phyloP scores from a whole-genome alignment of 1,140 invertebrate genomes.

The Zaprionus lachaisei region DNA sequence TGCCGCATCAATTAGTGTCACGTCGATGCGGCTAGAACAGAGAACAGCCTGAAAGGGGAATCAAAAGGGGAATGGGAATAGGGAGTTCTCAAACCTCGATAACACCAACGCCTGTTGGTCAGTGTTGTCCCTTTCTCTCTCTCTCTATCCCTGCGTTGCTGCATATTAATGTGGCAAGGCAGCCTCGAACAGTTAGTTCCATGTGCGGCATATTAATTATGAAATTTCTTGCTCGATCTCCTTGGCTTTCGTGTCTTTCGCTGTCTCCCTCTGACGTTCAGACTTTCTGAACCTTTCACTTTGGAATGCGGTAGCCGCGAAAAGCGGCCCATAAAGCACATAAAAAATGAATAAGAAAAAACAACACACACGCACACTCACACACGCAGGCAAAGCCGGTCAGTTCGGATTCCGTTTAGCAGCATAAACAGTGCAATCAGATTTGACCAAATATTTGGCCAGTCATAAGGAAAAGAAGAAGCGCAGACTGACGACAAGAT shows the following conservation, averaged over 20 bases:
- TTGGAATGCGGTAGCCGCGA: slow-evolving; percentile 72
- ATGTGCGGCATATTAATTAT: slow-evolving; percentile 78
- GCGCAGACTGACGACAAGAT: slow-evolving; percentile 6
- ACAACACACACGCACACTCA: not conserved
- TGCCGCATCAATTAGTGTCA: slow-evolving; percentile 75
- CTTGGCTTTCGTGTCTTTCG: slow-evolving; percentile 41
- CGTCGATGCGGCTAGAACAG: slow-evolving; percentile 50
- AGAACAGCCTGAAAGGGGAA: slow-evolving; percentile 11
- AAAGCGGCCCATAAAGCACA: slow-evolving; percentile 56
- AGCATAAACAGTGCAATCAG: slow-evolving; percentile 39
- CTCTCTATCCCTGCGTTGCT: slow-evolving; percentile 41
- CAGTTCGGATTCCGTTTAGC: slow-evolving; percentile 49
- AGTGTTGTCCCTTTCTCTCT: slow-evolving; percentile 8
- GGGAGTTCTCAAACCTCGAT: slow-evolving; percentile 24
- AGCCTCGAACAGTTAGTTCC: slow-evolving; percentile 68
- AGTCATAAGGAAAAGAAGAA: not conserved
- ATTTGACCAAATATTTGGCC: slow-evolving; percentile 45
- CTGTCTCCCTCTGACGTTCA: slow-evolving; percentile 13
- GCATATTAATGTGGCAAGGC: slow-evolving; percentile 64
- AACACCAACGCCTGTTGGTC: slow-evolving; percentile 37
- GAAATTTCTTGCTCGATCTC: slow-evolving; percentile 60
- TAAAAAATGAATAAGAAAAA: slow-evolving; percentile 40
- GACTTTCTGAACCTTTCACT: slow-evolving; percentile 67
- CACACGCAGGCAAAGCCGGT: slow-evolving; percentile 26
- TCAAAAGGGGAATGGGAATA: slow-evolving; percentile 1